Conservation (phyloP, 2,888 invertebrate species). For the Spisula solida region DNA sequence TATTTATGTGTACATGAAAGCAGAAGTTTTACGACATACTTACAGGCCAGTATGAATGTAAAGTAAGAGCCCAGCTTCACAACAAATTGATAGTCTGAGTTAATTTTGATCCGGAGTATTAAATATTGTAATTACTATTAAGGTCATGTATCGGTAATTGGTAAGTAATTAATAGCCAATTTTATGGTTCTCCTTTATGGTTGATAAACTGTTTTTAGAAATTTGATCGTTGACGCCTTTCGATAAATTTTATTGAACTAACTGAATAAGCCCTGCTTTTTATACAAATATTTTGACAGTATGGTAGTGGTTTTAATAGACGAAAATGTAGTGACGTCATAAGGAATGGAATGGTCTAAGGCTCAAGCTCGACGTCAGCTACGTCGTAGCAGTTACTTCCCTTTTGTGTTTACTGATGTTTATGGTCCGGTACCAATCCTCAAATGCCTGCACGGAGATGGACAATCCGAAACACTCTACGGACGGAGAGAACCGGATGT, state of each 20-base stretch:
- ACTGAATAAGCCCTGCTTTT: neutral
- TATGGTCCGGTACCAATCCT: no score
- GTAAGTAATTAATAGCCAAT: conserved; percentile 8
- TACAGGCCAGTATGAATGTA: neutral
- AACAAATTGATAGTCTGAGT: neutral
- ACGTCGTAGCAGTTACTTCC: no score
- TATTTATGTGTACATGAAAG: neutral
- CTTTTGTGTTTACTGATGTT: no score
- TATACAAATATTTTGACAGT: no score
- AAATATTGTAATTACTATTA: neutral
- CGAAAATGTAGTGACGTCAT: no score
- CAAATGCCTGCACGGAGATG: no score
- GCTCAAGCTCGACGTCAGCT: no score
- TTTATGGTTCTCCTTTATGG: neutral
- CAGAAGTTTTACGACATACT: neutral
- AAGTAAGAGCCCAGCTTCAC: neutral
- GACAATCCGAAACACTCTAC: no score
- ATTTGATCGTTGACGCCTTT: neutral
- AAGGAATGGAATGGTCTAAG: no score
- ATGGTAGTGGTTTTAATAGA: no score
- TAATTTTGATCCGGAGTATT: neutral
- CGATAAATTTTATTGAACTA: neutral
- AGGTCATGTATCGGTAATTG: neutral
- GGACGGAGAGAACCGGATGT: no score
- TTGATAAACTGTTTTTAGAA: neutral